Base-by-base conservation (phyloP, 2,797 vertebrate genomes). In the Myotis findleyi region DNA sequence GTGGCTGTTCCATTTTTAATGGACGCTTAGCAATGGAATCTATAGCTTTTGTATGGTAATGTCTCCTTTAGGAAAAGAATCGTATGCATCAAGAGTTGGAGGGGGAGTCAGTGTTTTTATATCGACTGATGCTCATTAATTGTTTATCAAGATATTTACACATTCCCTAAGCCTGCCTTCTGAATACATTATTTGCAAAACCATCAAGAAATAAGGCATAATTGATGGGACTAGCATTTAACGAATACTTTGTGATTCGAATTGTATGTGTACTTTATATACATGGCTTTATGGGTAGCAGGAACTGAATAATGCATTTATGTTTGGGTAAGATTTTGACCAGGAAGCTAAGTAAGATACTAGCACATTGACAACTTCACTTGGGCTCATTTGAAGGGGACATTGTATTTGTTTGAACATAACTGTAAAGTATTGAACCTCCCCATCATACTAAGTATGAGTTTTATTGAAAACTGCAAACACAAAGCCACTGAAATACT, bases 181-280 rank as follows among this genome's bases (percentile, higher is more conserved):
- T 97, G 93, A 95, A 98, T 98, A 98, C 98, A 98, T 98, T 94
- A 98, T 98, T 98, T 97, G 92, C 95, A 96, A 98, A 98, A 96
- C 95, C 96, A 96, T 96, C 96, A 90, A 92, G 95, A 98, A 98
- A 95, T 96, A 91, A 97, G 97, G 87, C 23, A 97, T 97, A 97
- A 98, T 97, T 98, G 96, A 97, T 98, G 95, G 71, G 57, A 97
- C 84, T 87, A 96, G 95, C 82, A 92, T 96, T 98, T 97, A 98
- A 97, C 94, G 97, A 97, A 97, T 97, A 91, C 86, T 95, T 93
- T 97, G 95, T 97, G 96, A 97, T 97, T 97, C 95, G 94, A 97
- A 97, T 98, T 97, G 92, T 97, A 96, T 97, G 93, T 97, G 92
- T 97, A 94, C 97, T 98, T 98, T 95, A 98, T 97, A 97, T 94